A percentile compares a stretch with the other conserved stretches of the same genome.
These are phyloP conservation scores for Paramormyrops hopkinsi DNA, from an alignment of 2,797 vertebrate genomes.

Conservation along the genomic window DNA sequence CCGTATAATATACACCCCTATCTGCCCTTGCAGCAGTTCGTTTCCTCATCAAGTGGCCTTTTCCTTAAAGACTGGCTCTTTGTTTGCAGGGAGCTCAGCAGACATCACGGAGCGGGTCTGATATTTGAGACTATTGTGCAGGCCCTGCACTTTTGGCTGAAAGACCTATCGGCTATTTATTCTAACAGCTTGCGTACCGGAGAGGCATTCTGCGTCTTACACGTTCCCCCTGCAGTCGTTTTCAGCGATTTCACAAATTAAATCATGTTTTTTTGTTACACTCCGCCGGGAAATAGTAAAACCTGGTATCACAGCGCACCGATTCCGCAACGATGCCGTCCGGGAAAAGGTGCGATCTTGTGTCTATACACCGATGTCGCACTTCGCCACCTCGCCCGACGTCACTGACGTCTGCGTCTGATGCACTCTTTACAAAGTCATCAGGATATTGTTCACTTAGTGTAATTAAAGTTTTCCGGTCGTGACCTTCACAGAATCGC, in stretches of 20 bases:
- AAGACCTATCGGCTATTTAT: constrained; percentile 26
- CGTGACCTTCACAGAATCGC: background rate
- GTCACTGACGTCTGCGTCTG: background rate
- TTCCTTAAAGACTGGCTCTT: constrained; percentile 58
- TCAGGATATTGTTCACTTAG: background rate
- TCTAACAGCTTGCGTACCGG: background rate
- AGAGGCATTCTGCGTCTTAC: background rate
- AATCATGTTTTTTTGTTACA: background rate
- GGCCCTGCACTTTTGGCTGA: constrained; percentile 34
- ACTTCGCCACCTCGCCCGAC: background rate
- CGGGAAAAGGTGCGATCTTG: background rate
- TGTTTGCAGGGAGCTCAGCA: constrained; percentile 53
- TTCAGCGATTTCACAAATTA: background rate
- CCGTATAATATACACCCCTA: background rate
- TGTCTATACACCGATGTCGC: background rate
- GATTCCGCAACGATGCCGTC: background rate
- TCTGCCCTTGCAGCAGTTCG: constrained; percentile 25
- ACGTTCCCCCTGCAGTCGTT: background rate
- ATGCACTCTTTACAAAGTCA: background rate
- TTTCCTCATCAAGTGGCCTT: constrained; percentile 48
- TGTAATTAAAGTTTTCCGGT: background rate
- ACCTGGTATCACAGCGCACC: background rate
- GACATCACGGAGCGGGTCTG: constrained; percentile 37
- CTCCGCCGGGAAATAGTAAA: background rate
- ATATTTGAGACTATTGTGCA: constrained; percentile 56